These are phyloP conservation scores for Sinosuthora webbiana DNA, from an alignment of 2,113 vertebrate species.

Conservation along the genomic window DNA sequence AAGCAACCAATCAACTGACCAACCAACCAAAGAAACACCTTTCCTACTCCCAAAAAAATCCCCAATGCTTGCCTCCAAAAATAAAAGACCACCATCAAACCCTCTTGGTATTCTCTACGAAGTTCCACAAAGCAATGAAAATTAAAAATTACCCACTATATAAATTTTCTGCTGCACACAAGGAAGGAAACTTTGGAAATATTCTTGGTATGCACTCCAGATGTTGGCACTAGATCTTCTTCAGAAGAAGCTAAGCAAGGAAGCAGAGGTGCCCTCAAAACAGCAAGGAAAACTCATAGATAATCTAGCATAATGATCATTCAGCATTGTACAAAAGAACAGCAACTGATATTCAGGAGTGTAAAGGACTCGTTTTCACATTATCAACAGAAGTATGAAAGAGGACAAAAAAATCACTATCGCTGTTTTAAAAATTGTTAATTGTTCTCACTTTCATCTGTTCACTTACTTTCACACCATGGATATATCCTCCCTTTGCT, in stretches of 20 bases:
- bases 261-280: neutral
- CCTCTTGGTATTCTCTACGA: neutral
- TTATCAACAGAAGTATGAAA: neutral
- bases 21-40: neutral
- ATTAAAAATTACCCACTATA: accelerated
- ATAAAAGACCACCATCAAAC: neutral
- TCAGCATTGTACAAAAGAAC: neutral
- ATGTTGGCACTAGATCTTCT: neutral
- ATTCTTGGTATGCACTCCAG: neutral
- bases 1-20: neutral
- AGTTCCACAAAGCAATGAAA: neutral
- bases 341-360: neutral
- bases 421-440: neutral
- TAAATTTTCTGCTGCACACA: neutral
- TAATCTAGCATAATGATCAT: neutral
- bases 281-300: neutral
- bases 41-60: accelerated
- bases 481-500: neutral
- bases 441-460: neutral
- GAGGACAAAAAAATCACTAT: neutral
- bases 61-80: accelerated
- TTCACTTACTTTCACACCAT: neutral
- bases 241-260: neutral
- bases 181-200: neutral
- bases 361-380: neutral